Percentiles rank a stretch among this genome's conserved stretches.
Conservation (phyloP, 2,797 vertebrate genomes). For the Tangara arthus region DNA sequence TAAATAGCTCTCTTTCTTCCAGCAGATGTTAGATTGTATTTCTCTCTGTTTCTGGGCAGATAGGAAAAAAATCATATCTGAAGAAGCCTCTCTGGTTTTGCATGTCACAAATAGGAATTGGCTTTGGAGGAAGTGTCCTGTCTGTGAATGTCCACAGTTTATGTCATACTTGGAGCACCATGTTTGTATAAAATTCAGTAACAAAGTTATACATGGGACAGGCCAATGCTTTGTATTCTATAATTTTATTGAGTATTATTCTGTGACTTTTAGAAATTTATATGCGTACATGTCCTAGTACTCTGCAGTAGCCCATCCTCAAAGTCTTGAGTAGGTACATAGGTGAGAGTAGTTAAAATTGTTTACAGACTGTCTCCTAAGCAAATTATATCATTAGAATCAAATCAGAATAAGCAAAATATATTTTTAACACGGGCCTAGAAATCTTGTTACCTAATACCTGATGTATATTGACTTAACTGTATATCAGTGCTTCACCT, state of each 20-base stretch:
- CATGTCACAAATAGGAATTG: not conserved
- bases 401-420: not conserved
- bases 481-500: not conserved
- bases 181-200: not conserved
- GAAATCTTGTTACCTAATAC: not conserved
- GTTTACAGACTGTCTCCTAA: not conserved
- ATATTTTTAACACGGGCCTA: not conserved
- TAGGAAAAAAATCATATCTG: not conserved
- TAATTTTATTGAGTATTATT: not conserved
- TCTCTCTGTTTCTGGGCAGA: not conserved
- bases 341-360: not conserved
- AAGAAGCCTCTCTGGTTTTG: not conserved
- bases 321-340: not conserved
- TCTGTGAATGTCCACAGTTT: not conserved
- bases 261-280: not conserved
- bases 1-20: not conserved
- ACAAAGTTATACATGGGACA: not conserved
- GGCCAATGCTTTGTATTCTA: not conserved
- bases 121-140: not conserved
- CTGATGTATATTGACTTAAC: not conserved
- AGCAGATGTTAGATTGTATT: not conserved
- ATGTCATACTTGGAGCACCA: not conserved
- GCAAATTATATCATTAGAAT: not conserved
- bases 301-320: not conserved
- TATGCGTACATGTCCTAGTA: not conserved